Evolutionary conservation across 2,797 vertebrate species (phyloP), one percentile per base, ranked within the genome.

Genomic region (Syngnathus acus): DNA sequence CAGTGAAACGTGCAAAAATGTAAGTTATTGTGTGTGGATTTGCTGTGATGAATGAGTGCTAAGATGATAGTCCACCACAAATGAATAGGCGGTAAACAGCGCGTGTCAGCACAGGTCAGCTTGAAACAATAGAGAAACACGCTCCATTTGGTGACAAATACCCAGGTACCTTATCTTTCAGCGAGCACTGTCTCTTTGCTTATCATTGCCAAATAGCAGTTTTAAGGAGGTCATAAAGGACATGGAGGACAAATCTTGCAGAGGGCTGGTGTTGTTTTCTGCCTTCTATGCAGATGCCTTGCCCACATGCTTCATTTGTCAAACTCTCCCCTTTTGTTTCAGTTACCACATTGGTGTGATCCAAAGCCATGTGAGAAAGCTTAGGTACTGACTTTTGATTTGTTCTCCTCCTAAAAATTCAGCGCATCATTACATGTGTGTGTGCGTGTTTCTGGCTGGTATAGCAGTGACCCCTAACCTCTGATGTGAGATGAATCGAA

Each of bases 281-380:
- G 85, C 86, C 83, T 82, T 77, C 82, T 72, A 79, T 77, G 82
- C 80, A 84, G 65, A 77, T 73, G 73, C 66, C 73, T 71, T 48
- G 73, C 75, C 39, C 85, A 83, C 70, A 71, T 80, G 88, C 85
- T 88, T 83, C 74, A 84, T 91, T 81, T 83, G 88, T 87, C 88
- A 88, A 79, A 84, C 78, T 77, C 79, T 89, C 86, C 80, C 86
- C 88, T 90, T 91, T 90, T 82, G 75, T 86, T 87, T 88, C 86
- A 90, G 82, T 88, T 89, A 87, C 82, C 73, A 82, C 73, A 78
- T 86, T 86, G 82, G 83, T 83, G 71, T 88, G 84, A 85, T 88
- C 84, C 86, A 86, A 81, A 75, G 79, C 73, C 77, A 67, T 81
- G 84, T 69, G 76, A 71, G 73, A 83, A 76, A 37, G 65, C 81